phyloP scores from a whole-genome alignment of 1,140 invertebrate species.

The Drosophila santomea region DNA sequence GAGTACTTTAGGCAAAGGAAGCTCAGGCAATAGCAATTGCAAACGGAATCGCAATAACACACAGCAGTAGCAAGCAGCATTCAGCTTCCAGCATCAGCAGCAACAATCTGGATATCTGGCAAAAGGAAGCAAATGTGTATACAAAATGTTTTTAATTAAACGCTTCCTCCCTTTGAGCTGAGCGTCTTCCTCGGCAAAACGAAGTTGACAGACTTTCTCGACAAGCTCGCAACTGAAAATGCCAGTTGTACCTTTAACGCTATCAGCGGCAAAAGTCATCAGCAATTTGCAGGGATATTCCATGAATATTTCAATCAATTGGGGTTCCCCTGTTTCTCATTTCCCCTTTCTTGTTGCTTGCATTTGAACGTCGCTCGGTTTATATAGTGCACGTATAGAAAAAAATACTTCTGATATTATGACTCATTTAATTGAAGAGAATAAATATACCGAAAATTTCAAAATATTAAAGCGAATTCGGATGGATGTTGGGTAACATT shows the following conservation, averaged over 20 bases:
- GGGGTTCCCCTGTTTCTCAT: conserved; percentile 10
- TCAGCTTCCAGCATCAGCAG: conserved; percentile 7
- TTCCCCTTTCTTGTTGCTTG: not conserved
- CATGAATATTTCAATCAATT: conserved; percentile 54
- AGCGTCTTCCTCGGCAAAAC: conserved; percentile 18
- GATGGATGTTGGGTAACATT: too few species aligned
- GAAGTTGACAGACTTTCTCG: conserved; percentile 32
- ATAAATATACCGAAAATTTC: too few species aligned
- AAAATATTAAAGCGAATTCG: too few species aligned
- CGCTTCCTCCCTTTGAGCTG: conserved; percentile 60
- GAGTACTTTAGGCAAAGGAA: conserved; percentile 37
- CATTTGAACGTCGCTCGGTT: not conserved
- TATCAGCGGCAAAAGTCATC: conserved; percentile 32
- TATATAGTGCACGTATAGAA: conserved; percentile 2
- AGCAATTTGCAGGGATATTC: conserved; percentile 37
- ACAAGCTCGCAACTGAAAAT: conserved; percentile 21
- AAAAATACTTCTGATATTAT: not conserved
- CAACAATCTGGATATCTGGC: conserved; percentile 40
- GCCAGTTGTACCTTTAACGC: conserved; percentile 8
- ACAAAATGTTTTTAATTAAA: conserved; percentile 83
- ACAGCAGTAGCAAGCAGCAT: conserved; percentile 20
- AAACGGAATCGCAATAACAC: conserved; percentile 78
- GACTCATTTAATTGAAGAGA: too few species aligned
- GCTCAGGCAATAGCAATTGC: conserved; percentile 68
- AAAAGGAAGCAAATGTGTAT: conserved; percentile 80